Base-by-base conservation (phyloP, 2,888 invertebrate species). In the Erynnis tages region DNA sequence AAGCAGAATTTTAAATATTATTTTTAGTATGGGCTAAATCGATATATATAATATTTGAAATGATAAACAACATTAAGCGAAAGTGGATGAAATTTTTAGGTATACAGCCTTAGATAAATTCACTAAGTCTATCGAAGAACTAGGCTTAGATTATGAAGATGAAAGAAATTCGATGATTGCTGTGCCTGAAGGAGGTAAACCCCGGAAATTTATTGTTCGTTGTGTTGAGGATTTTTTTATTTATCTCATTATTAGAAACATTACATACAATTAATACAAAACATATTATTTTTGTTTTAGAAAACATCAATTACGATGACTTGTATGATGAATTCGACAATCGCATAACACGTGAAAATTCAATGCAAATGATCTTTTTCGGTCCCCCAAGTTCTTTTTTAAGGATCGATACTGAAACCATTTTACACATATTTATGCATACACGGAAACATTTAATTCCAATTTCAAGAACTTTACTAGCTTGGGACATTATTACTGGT, bases 401-500 rank as follows among this genome's bases (percentile, higher is more conserved):
- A 59, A 73, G 89, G 59, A 58, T 89, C 1, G 87, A 87, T 56
- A 30, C 87, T 5, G 88, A 89, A 62, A 72, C 81, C 4, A 67
- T 89, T 43, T 67, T 89, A 34, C 88, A 86, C 50, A 68, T 89
- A 49, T 59, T 89, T 4, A 65, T 67, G 23, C 55, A 79, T 34
- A 83, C 80, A 8, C 79, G 73, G 48, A 82, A 77, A 55, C 61
- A 76, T 54, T 69, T 74, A 37, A 77, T 88, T 56, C 88, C 89
- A 2, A 78, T 79, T 47, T 66, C 76, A 14, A 75, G 78, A 62
- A 71, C 67, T 44, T 54, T 87, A 29, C 60, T 87, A 47, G 82
- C 83, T 1, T 89, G 88, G 88, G 88, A 89, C 65, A 65, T 88
- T n/a, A 47, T 88, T 29, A 88, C 88, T 37, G 89, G 88, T 84